Evolutionary conservation across 2,888 invertebrate species (phyloP).

Genomic region (Harpagoxenus sublaevis): DNA sequence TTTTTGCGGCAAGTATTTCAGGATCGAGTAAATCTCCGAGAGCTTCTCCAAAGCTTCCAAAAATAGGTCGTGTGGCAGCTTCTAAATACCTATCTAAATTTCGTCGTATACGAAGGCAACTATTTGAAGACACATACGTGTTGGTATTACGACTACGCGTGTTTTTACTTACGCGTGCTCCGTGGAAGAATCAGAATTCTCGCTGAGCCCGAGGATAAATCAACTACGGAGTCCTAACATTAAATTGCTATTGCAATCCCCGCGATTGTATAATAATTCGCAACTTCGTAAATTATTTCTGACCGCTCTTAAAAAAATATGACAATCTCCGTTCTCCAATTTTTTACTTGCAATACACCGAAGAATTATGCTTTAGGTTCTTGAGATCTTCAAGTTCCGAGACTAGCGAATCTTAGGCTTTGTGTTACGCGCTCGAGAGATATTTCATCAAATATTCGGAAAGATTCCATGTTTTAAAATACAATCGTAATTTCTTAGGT

Average conservation of each 20-base stretch:
- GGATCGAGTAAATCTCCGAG: conserved; percentile 33
- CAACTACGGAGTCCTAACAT: conserved; percentile 2
- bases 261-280: neutral
- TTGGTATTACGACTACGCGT: conserved; percentile 49
- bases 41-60: conserved; percentile 71
- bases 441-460: conserved; percentile 4
- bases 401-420: conserved; percentile 14
- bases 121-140: conserved; percentile 80
- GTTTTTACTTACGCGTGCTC: conserved; percentile 21
- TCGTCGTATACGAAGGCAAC: conserved; percentile 80
- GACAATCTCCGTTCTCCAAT: neutral
- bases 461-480: neutral
- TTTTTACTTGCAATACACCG: conserved; percentile 2
- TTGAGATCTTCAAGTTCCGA: neutral
- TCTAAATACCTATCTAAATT: conserved; percentile 71
- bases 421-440: neutral
- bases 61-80: conserved; percentile 73
- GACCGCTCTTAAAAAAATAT: neutral
- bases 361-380: neutral
- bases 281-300: neutral
- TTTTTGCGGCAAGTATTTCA: conserved; percentile 26
- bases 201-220: neutral
- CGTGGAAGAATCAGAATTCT: conserved; percentile 32
- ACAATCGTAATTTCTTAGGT: conserved; percentile 13
- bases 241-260: neutral